Evolutionary conservation across 2,888 invertebrate species (phyloP).

Genomic region (Hyles lineata): DNA sequence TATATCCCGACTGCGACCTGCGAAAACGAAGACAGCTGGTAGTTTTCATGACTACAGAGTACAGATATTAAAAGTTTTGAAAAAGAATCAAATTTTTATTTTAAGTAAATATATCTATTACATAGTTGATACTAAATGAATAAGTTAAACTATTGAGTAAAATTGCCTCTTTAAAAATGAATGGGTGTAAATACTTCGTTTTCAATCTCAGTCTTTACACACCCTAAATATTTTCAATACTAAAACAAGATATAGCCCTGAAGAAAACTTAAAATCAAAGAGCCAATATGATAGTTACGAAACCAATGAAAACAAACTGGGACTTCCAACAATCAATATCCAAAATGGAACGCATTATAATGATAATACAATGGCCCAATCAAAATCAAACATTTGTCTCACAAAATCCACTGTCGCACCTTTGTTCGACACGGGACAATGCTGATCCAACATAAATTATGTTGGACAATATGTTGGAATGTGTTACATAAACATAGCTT

Average conservation of each 20-base stretch:
- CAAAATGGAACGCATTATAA: constrained; percentile 15
- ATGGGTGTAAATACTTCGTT: too few relatives aligned
- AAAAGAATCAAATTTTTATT: too few relatives aligned
- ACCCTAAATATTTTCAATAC: background rate
- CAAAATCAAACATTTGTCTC: constrained; percentile 40
- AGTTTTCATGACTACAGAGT: too few relatives aligned
- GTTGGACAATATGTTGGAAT: constrained; percentile 41
- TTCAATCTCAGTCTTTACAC: too few relatives aligned
- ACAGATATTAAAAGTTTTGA: too few relatives aligned
- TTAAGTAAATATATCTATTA: too few relatives aligned
- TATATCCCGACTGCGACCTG: too few relatives aligned
- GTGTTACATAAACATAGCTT: constrained; percentile 38
- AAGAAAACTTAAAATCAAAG: background rate
- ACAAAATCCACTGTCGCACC: constrained; percentile 17
- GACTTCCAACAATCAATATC: constrained; percentile 38
- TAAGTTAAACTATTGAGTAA: too few relatives aligned
- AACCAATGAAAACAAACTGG: background rate
- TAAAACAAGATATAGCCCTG: background rate
- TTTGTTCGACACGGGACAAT: constrained; percentile 11
- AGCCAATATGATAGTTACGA: background rate
- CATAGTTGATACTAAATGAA: too few relatives aligned
- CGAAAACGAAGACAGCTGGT: too few relatives aligned
- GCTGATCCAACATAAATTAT: constrained; percentile 33
- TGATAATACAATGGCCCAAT: constrained; percentile 35
- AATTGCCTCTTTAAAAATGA: too few relatives aligned